Evolutionary conservation across 1,140 invertebrate genomes (phyloP).

Genomic region (Pseudomyrmex sp.): DNA sequence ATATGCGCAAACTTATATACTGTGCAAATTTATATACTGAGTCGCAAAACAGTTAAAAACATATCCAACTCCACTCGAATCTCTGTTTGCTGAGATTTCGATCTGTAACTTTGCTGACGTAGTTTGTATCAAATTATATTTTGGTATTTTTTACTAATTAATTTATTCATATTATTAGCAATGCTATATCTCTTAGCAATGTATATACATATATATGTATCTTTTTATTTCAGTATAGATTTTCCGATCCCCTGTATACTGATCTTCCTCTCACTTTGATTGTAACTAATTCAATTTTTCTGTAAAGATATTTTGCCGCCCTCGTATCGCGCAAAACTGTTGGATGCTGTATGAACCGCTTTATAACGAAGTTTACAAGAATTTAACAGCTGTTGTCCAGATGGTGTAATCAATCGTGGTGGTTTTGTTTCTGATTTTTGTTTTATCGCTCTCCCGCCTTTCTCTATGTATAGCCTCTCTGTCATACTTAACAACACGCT

Average conservation of each 20-base stretch:
- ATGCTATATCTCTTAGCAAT: background rate
- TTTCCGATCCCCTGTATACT: background rate
- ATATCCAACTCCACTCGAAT: background rate
- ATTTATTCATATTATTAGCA: background rate
- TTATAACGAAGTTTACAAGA: conserved; percentile 4
- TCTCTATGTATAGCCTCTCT: background rate
- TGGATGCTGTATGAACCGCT: conserved; percentile 43
- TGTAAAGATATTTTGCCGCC: no score
- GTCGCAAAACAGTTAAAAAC: no score
- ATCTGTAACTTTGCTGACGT: background rate
- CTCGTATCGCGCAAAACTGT: conserved; percentile 4
- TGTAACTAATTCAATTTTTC: background rate
- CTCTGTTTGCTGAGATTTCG: background rate
- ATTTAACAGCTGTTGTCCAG: conserved; percentile 31
- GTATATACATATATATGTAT: conserved; percentile 21
- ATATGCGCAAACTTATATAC: conserved; percentile 4
- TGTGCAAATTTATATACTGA: no score
- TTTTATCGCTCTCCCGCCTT: background rate
- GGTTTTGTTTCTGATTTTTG: background rate
- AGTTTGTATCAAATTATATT: background rate
- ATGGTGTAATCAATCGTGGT: conserved; percentile 13
- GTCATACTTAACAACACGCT: background rate
- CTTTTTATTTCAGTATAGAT: conserved; percentile 24
- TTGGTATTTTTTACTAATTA: background rate
- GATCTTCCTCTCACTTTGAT: background rate